Base-by-base conservation (phyloP, 2,797 vertebrate species). In the Natrix natrix region DNA sequence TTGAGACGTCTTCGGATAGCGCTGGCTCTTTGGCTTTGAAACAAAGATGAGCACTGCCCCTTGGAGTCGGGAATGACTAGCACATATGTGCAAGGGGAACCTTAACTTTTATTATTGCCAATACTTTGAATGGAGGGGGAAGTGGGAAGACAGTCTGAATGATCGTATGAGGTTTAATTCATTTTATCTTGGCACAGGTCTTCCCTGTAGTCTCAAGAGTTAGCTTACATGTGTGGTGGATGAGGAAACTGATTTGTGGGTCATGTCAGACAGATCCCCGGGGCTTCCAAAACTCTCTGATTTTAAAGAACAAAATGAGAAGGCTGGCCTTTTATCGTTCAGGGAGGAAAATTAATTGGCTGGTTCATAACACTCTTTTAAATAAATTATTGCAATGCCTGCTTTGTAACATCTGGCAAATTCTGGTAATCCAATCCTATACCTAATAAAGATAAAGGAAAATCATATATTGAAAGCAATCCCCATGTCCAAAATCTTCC, bases 61-160 rank as follows among this genome's bases (percentile, higher is more conserved):
- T 5, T 48, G 5, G 48, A 48, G 5, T 48, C 48, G 48, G 48
- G 48, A 48, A 48, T 3, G 48, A 48, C 48, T 48, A 48, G 48
- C 5, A 48, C 48, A 48, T 48, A 48, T 48, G 1, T 37, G 32
- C 32, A 37, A 37, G 32, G 32, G 32, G 32, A 37, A 37, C 32
- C 32, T 37, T 37, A 1, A 37, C 32, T 37, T 37, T 37, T 48
- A 60, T n/a, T 69, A 26, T 69, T 56, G 48, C 69, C 66, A 88
- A 43, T 32, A 26, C 43, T 88, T 54, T 90, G 92, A 32, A 48
- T 87, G 26, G 0, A 0, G 12, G 86, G 32, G 56, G 57, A n/a
- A 57, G 4, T 3, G 22, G 37, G 91, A 52, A 54, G 83, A 83
- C 1, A 22, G 28, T 0, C 0, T 83, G 91, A 26, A 92, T 28